Percentiles rank a stretch among this genome's conserved stretches.
These are phyloP conservation scores for Merluccius polli DNA, from an alignment of 2,797 vertebrate species.

Conservation along the genomic window DNA sequence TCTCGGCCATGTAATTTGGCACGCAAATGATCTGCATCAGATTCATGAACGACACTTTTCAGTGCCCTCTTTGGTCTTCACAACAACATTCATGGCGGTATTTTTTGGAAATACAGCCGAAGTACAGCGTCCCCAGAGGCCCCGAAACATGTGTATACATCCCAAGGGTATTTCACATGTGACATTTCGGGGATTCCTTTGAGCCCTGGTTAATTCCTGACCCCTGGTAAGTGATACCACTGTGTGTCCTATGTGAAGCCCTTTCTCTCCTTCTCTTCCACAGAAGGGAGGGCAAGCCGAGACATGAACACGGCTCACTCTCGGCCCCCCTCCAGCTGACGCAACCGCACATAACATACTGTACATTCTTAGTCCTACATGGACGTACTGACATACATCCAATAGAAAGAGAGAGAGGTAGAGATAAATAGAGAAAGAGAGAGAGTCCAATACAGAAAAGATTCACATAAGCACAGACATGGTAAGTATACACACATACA, in stretches of 20 bases:
- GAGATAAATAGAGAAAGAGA: too few species aligned
- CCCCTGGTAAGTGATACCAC: slow-evolving; percentile 5
- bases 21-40: not conserved
- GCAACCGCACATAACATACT: slow-evolving; percentile 21
- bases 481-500: not conserved
- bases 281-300: slow-evolving; percentile 35
- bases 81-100: too few species aligned
- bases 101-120: too few species aligned
- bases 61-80: too few species aligned
- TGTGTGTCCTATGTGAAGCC: not conserved
- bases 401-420: not conserved
- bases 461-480: not conserved
- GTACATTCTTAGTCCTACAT: not conserved
- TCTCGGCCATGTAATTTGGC: not conserved
- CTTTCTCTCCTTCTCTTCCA: slow-evolving; percentile 25
- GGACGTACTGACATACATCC: not conserved
- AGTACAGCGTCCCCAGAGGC: too few species aligned
- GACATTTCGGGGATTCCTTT: not conserved
- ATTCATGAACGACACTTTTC: too few species aligned
- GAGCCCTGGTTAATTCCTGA: not conserved
- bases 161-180: too few species aligned
- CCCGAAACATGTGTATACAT: too few species aligned
- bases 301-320: slow-evolving; percentile 41
- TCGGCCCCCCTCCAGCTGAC: slow-evolving; percentile 8
- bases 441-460: too few species aligned